phyloP scores from a whole-genome alignment of 2,888 invertebrate genomes.

The Archips crataeganus region DNA sequence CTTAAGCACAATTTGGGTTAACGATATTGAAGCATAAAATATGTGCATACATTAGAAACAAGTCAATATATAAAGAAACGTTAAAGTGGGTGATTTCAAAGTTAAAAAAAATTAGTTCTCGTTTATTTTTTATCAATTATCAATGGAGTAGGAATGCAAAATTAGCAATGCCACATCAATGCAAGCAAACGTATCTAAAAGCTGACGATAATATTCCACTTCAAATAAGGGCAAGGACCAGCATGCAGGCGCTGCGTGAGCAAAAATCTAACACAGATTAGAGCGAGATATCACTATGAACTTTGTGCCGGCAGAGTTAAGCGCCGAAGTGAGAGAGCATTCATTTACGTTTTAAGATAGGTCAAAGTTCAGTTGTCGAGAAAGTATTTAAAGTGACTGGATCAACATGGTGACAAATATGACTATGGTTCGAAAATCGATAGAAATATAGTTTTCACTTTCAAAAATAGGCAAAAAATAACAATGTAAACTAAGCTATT shows the following conservation, averaged over 20 bases:
- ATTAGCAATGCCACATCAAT: background rate
- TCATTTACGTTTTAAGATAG: background rate
- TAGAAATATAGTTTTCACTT: background rate
- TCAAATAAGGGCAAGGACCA: background rate
- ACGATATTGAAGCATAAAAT: no score
- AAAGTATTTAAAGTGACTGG: background rate
- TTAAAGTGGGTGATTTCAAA: no score
- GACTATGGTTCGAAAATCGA: background rate
- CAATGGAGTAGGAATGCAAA: background rate
- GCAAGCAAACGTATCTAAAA: constrained; percentile 3
- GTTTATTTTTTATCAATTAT: background rate
- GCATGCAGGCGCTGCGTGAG: background rate
- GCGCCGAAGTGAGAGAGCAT: background rate
- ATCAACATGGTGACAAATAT: background rate
- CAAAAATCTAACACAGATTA: constrained; percentile 1
- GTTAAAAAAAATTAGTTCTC: background rate
- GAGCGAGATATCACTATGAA: background rate
- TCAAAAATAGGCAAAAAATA: background rate
- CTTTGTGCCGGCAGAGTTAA: background rate
- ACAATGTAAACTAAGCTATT: background rate
- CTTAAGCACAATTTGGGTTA: no score
- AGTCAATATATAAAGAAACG: background rate
- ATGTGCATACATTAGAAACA: no score
- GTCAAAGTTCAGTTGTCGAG: background rate
- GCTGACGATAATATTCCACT: background rate